Evolutionary conservation across 2,888 invertebrate genomes (phyloP), one percentile per base, ranked within the genome.

Genomic region (Galerucella nymphaeae): DNA sequence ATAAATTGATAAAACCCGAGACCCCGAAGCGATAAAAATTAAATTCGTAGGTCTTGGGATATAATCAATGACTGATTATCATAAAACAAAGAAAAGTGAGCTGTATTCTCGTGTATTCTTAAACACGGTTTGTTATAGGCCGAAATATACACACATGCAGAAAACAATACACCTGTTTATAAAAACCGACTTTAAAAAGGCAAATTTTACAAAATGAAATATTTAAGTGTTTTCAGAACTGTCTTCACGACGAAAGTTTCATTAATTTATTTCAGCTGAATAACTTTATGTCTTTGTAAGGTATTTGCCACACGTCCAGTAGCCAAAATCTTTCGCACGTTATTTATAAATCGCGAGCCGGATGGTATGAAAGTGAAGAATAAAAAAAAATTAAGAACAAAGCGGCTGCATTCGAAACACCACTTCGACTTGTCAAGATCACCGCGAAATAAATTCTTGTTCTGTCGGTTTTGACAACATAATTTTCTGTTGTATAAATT

Each of bases 381-480:
- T 42, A 57, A 45, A 6, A 64, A 62, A 67, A 57, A 41, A 65
- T 65, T 14, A 69, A 50, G 53, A 55, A 68, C 72, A 69, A 69
- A 72, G 72, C 65, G 65, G 61, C 61, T 41, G 42, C 42, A 53
- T 53, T 50, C 69, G 68, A 65, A 72, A 72, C 58, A 72, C 30
- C 72, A 65, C 69, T 65, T 68, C 61, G 69, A 59, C 20, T 61
- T 69, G 72, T 72, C 72, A 55, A 69, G 68, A 18, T 59, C 59
- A 59, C 65, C 41, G 65, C 50, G 48, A 55, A 64, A 72, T 72
- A 72, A 72, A 72, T 72, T 69, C 53, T 53, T 64, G n/a, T 42
- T 59, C 65, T 69, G 72, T 72, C 67, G 50, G 59, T 59, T 69
- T 72, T 72, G 72, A 72, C 72, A 72, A 69, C 72, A 72, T 72